phyloP scores from a whole-genome alignment of 1,140 invertebrate species.

The Drosophila funebris region DNA sequence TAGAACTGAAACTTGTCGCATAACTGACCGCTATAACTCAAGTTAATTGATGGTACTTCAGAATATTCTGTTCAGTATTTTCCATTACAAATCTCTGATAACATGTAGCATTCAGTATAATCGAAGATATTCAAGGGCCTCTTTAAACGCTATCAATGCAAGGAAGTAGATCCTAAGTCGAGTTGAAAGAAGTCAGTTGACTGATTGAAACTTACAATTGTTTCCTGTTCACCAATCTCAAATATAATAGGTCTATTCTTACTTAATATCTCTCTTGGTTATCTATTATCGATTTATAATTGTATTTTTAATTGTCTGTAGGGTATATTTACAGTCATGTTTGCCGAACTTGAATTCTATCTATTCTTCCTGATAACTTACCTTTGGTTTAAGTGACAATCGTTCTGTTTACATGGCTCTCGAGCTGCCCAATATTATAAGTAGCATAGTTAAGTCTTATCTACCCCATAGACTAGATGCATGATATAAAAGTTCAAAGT shows the following conservation, averaged over 20 bases:
- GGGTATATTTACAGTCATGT: conserved; percentile 6
- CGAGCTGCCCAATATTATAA: conserved; percentile 11
- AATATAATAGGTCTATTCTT: no score
- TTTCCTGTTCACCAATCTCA: neutral
- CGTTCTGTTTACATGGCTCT: conserved; percentile 35
- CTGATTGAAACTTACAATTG: neutral
- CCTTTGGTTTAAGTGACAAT: neutral
- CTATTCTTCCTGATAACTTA: neutral
- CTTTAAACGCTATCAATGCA: neutral
- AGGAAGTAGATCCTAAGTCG: neutral
- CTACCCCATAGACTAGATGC: neutral
- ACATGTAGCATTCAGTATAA: neutral
- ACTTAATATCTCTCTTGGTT: no score
- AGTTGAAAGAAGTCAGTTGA: neutral
- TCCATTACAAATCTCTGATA: conserved; percentile 8
- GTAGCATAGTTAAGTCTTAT: conserved; percentile 25
- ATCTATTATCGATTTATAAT: neutral
- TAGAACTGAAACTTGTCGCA: conserved; percentile 18
- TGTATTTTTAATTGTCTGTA: neutral
- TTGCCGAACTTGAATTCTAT: neutral
- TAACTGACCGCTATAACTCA: neutral
- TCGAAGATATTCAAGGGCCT: neutral
- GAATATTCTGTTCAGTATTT: conserved; percentile 5
- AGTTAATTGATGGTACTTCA: conserved; percentile 21
- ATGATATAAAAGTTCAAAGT: neutral